Evolutionary conservation across 2,113 vertebrate species (phyloP).

Genomic region (Amphiprion ocellaris): DNA sequence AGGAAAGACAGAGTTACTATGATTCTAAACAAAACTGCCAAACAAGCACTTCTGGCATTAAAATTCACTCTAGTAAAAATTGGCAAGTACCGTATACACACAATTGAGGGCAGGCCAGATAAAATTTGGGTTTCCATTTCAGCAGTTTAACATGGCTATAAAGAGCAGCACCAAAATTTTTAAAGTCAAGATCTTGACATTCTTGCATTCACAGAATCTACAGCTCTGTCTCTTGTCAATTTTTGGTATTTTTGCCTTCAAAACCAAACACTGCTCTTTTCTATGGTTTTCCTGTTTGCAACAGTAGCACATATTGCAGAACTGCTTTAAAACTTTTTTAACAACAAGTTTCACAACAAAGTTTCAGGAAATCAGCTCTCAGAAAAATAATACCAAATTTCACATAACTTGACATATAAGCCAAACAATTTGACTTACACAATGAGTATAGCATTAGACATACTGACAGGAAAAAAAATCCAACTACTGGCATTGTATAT

Average conservation of each 20-base stretch:
- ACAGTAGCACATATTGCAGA: background rate
- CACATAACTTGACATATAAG: background rate
- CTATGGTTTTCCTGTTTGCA: too few relatives aligned
- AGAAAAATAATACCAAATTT: background rate
- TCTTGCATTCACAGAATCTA: too few relatives aligned
- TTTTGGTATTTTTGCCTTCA: background rate
- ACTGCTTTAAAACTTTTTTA: background rate
- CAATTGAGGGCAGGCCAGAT: slow-evolving; percentile 12
- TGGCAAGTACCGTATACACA: background rate
- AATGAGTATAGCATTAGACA: background rate
- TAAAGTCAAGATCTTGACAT: background rate
- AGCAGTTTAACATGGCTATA: background rate
- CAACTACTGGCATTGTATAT: slow-evolving; percentile 20
- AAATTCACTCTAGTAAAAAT: slow-evolving; percentile 18
- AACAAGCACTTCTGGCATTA: slow-evolving; percentile 3
- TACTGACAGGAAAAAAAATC: background rate
- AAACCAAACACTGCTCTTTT: background rate
- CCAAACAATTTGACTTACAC: background rate
- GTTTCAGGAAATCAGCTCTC: background rate
- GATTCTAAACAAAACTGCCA: background rate
- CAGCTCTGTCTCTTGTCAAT: too few relatives aligned
- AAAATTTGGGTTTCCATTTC: background rate
- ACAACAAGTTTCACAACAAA: background rate
- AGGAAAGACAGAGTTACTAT: slow-evolving; percentile 23
- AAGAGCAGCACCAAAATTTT: slow-evolving; percentile 8